These are phyloP conservation scores for Mactromeris polynyma DNA, from an alignment of 2,888 invertebrate genomes.

Conservation along the genomic window DNA sequence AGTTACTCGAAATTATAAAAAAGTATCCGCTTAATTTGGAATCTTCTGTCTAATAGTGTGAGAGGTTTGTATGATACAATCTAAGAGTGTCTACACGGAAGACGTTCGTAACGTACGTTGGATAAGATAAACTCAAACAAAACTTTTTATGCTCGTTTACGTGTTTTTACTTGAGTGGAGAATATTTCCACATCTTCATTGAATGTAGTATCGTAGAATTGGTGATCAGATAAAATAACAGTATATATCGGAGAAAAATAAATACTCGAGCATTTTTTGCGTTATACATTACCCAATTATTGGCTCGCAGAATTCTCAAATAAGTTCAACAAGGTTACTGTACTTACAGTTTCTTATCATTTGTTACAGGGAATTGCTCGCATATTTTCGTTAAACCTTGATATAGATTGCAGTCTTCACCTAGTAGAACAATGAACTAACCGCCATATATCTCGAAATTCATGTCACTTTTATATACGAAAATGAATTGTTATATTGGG, in stretches of 20 bases:
- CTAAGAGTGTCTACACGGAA: background rate
- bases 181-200: background rate
- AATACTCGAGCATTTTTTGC: background rate
- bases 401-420: background rate
- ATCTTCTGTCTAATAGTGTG: background rate
- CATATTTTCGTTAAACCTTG: background rate
- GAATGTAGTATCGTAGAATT: background rate
- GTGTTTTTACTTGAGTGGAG: background rate
- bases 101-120: background rate
- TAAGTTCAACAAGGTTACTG: background rate
- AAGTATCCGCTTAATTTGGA: no score
- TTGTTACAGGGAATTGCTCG: background rate
- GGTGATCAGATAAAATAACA: background rate
- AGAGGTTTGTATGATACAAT: background rate
- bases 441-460: no score
- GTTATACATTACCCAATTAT: background rate
- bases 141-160: background rate
- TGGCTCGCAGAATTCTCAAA: background rate
- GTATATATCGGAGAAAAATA: background rate
- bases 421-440: background rate
- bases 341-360: background rate
- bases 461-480: no score
- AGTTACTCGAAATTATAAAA: no score
- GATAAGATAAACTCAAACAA: background rate
- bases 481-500: no score